A percentile compares a stretch with the other conserved stretches of the same genome.
phyloP scores from a whole-genome alignment of 23 tunicate species.

The Ascidia mentula region DNA sequence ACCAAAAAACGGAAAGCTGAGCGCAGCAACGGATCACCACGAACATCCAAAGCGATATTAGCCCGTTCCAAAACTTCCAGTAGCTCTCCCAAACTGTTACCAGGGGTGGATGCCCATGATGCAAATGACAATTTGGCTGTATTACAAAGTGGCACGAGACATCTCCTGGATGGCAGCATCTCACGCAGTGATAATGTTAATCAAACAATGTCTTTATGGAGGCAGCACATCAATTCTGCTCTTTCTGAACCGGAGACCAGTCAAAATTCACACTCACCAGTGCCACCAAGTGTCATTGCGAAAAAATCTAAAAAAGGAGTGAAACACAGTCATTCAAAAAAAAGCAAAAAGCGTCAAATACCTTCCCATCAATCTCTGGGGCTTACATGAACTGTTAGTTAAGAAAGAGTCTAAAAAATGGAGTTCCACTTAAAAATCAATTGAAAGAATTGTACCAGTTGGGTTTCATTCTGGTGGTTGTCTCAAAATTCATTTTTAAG shows the following conservation, averaged over 20 bases:
- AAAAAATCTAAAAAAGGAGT: slow-evolving; percentile 54
- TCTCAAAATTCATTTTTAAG: slow-evolving; percentile 1
- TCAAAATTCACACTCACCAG: background rate
- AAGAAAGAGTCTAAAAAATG: background rate
- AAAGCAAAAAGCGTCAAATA: slow-evolving; percentile 71
- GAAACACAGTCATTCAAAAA: slow-evolving; percentile 68
- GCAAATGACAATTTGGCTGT: slow-evolving; percentile 54
- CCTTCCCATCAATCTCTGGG: slow-evolving; percentile 17
- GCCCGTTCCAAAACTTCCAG: slow-evolving; percentile 37
- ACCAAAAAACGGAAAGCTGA: slow-evolving; percentile 65
- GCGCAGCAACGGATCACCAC: slow-evolving; percentile 37
- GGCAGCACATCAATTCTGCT: slow-evolving; percentile 49
- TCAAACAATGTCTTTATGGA: slow-evolving; percentile 45
- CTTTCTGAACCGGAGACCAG: slow-evolving; percentile 19
- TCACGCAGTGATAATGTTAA: slow-evolving; percentile 17
- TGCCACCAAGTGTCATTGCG: slow-evolving; percentile 15
- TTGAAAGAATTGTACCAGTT: background rate
- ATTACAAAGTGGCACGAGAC: background rate
- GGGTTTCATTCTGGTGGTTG: background rate
- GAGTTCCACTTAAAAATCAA: background rate
- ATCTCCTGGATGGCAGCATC: slow-evolving; percentile 3
- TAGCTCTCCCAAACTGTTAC: slow-evolving; percentile 4
- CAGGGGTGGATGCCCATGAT: background rate
- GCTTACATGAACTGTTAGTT: slow-evolving; percentile 10
- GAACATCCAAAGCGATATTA: slow-evolving; percentile 28